Evolutionary conservation across 2,113 vertebrate genomes (phyloP), one percentile per base, ranked within the genome.

Genomic region (Danionella cerebrum): DNA sequence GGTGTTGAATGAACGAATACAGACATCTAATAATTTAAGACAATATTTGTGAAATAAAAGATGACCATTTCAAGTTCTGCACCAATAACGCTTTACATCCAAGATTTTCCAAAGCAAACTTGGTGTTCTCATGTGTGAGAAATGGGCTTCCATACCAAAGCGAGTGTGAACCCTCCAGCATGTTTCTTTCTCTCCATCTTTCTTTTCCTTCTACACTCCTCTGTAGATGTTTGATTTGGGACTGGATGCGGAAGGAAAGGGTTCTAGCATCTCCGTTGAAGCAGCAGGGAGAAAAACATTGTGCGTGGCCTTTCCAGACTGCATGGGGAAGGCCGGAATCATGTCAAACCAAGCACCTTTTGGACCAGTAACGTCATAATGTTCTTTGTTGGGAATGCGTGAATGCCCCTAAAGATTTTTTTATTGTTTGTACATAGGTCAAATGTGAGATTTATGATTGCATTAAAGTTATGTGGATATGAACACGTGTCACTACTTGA

Each of bases 321-420:
- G 29, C 29, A 63, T 48, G 59, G 6, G 27, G 25, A 48, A 63
- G 7, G 59, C 41, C 44, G 22, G 29, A 35, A 29, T 35, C 22
- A 45, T 44, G 27, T 44, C 57, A 60, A 31, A 21, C 4, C 29
- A 24, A 19, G 2, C 16, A 35, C 12, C 1, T 57, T 57, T 29
- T 75, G 67, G 48, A 57, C 73, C 47, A 33, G 63, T 70, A 44
- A 75, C 18, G 72, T 70, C 62, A 71, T 52, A 44, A 59, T 73
- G 65, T 44, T 67, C 38, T 41, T 66, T 66, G 65, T 35, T 57
- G 36, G 42, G 39, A 58, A 58, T 60, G 39, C 44, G 39, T 31
- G 14, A 60, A 6, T 14, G 19, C 21, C 13, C 7, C 35, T 1
- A 7, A 27, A 41, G 41, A 1, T 1, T 2, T 9, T 65, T 66